Base-by-base conservation (phyloP, 2,888 invertebrate species). In the Nasonovia ribisnigri region DNA sequence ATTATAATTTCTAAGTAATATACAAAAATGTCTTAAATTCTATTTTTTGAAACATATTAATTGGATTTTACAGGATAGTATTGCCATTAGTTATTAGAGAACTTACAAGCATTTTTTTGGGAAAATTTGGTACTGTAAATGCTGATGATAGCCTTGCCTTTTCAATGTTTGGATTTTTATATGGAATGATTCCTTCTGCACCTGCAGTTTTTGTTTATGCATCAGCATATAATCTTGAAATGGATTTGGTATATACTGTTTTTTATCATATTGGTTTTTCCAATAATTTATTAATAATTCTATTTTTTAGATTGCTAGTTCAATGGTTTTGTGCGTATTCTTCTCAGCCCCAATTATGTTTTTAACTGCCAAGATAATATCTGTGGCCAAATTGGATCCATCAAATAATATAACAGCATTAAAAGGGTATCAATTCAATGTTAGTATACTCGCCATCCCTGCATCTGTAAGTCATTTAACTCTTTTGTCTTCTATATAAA, bases 141-240 rank as follows among this genome's bases (percentile, higher is more conserved):
- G 96, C 97, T 36, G 97, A 97, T 42, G 98, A 98, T 95, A 98
- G 98, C 0, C 96, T 97, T 24, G 98, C 98, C 95, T 96, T 98
- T 94, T 98, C 98, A 95, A 99, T 98, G 84, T 99, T 98, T 95
- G 99, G 98, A 0, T 99, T 99, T 96, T 96, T 99, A 0, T 99
- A 99, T 95, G 99, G 99, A 93, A 99, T 99, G 0, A 98, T 99
- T 96, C 99, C 99, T 0, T 97, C 99, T 1, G 99, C 99, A 0
- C 99, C 99, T 0, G 98, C 98, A n/a, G 98, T 99, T 0, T 99
- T 99, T 96, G 98, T 99, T 6, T 98, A 99, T 96, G 98, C 99
- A 1, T 97, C 98, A 86, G 97, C 98, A 95, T 99, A 99, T 95
- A 97, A 97, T 95, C 96, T 98, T 92, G 98, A 98, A 95, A 97